Percentiles rank a stretch among this genome's conserved stretches.
Evolutionary conservation across 2,888 invertebrate species (phyloP).

Genomic region (Ochropleura plecta): DNA sequence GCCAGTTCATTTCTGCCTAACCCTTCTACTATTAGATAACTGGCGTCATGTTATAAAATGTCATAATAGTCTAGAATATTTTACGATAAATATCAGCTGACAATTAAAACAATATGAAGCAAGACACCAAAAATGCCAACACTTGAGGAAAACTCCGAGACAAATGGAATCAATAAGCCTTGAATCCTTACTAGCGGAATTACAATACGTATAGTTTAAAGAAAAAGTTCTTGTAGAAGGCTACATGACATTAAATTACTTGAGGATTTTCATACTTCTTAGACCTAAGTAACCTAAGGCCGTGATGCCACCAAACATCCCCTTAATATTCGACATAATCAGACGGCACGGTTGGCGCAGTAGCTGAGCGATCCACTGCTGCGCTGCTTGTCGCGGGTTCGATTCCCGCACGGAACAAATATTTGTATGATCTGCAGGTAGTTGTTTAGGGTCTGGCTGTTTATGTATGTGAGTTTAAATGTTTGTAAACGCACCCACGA

Average conservation of each 20-base stretch:
- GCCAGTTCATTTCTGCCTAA: neutral
- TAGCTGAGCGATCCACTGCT: too few species aligned
- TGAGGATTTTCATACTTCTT: neutral
- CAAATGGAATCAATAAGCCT: conserved; percentile 41
- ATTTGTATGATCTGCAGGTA: too few species aligned
- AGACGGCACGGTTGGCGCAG: too few species aligned
- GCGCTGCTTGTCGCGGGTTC: too few species aligned
- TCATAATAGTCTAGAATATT: neutral
- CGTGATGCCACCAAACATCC: too few species aligned
- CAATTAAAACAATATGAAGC: neutral
- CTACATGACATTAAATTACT: neutral
- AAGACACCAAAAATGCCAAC: conserved; percentile 16
- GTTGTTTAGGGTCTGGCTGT: too few species aligned
- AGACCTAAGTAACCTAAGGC: neutral
- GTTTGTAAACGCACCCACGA: too few species aligned
- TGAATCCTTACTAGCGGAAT: conserved; percentile 36
- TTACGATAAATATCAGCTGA: neutral
- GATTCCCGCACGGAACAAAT: too few species aligned
- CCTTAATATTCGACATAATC: too few species aligned
- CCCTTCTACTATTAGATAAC: neutral
- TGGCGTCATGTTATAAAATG: neutral
- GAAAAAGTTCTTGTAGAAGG: conserved; percentile 29
- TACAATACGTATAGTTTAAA: conserved; percentile 5
- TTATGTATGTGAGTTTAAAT: too few species aligned
- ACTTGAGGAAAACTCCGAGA: conserved; percentile 50